phyloP scores from a whole-genome alignment of 35 echinoderm and acorn worm species.

The Eucidaris tribuloides region DNA sequence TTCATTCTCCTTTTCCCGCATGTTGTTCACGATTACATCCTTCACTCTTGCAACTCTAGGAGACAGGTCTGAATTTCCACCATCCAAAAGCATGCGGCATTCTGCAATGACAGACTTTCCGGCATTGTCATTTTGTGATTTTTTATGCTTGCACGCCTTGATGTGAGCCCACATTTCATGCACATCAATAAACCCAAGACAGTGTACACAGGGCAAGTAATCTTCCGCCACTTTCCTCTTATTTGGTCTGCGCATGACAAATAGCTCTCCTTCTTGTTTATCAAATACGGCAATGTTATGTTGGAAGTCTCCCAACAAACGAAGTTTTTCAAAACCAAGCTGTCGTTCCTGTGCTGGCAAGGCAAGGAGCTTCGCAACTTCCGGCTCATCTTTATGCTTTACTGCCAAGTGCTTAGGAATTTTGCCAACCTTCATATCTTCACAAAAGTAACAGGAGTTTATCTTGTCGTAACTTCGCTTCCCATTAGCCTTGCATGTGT shows the following conservation, averaged over 20 bases:
- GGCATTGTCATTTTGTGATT: background rate
- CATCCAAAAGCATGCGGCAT: slow-evolving; percentile 23
- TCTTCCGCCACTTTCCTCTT: slow-evolving; percentile 2
- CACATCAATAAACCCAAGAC: slow-evolving; percentile 17
- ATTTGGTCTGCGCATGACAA: slow-evolving; percentile 3
- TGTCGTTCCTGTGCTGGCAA: background rate
- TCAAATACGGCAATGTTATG: slow-evolving; percentile 24
- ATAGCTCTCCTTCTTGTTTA: slow-evolving; percentile 12
- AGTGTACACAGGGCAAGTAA: slow-evolving; percentile 25
- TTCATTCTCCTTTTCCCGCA: background rate
- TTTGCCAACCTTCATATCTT: slow-evolving; percentile 16
- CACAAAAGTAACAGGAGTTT: background rate
- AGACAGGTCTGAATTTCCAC: slow-evolving; percentile 8
- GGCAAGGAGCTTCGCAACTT: slow-evolving; percentile 5
- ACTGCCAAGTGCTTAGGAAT: background rate
- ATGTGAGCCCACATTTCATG: slow-evolving; percentile 10
- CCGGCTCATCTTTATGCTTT: slow-evolving; percentile 1
- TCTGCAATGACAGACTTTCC: slow-evolving; percentile 6
- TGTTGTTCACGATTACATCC: background rate
- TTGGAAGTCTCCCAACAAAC: slow-evolving; percentile 8
- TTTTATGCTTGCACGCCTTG: slow-evolving; percentile 8
- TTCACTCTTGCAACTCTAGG: background rate
- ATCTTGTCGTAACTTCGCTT: background rate
- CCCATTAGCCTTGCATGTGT: background rate
- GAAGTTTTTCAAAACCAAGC: slow-evolving; percentile 2